phyloP scores from a whole-genome alignment of 1,140 invertebrate species.

The Oppia nitens region DNA sequence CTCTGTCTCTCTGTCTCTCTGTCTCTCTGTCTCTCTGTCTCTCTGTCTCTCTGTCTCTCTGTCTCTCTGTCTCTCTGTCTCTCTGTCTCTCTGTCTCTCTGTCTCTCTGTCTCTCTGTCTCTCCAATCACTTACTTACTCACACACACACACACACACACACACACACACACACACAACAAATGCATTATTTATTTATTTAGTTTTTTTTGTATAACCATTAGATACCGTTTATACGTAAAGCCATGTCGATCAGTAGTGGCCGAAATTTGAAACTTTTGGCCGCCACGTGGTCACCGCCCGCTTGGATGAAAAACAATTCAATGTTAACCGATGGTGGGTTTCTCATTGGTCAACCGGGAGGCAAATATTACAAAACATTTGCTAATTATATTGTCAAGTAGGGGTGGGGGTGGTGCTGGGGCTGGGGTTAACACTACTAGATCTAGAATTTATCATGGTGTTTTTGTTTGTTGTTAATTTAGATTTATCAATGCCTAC shows the following conservation, averaged over 20 bases:
- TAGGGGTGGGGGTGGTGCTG: no score
- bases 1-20: no score
- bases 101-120: no score
- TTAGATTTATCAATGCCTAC: conserved; percentile 43
- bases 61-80: no score
- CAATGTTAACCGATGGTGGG: conserved; percentile 36
- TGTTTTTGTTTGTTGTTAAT: no score
- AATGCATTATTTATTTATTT: neutral
- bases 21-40: no score
- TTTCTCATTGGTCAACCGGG: conserved; percentile 36
- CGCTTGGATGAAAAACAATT: conserved; percentile 79
- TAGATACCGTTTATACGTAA: conserved; percentile 47
- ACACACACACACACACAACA: no score
- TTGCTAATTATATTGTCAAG: conserved; percentile 60
- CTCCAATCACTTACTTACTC: no score
- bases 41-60: no score
- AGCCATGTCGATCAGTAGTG: conserved; percentile 34
- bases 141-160: no score
- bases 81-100: no score
- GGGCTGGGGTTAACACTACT: no score
- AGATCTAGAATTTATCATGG: neutral
- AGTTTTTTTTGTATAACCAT: conserved; percentile 13
- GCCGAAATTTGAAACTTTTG: conserved; percentile 38
- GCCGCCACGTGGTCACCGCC: conserved; percentile 67
- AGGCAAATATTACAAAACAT: conserved; percentile 51